phyloP scores from a whole-genome alignment of 2,888 invertebrate species.

The Cheilosia impressa region DNA sequence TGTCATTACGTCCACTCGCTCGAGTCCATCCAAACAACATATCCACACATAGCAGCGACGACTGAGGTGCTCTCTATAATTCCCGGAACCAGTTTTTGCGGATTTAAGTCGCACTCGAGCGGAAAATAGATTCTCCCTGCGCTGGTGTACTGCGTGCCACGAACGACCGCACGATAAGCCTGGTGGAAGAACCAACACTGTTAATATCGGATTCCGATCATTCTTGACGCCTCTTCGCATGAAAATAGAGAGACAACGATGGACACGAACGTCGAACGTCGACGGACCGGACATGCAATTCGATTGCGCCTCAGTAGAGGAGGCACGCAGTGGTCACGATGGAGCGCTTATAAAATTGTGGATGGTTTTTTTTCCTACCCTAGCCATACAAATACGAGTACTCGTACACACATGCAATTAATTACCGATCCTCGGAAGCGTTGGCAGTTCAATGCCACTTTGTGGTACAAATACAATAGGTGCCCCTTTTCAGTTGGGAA shows the following conservation, averaged over 20 bases:
- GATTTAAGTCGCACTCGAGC: conserved; percentile 17
- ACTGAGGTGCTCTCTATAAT: conserved; percentile 10
- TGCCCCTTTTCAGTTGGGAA: background rate
- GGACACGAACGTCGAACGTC: conserved; percentile 3
- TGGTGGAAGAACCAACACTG: conserved; percentile 14
- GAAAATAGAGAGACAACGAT: conserved; percentile 15
- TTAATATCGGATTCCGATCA: conserved; percentile 18
- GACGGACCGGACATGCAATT: conserved; percentile 11
- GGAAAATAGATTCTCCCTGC: conserved; percentile 3
- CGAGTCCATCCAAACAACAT: background rate
- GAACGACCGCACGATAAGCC: background rate
- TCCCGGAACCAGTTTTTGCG: conserved; percentile 17
- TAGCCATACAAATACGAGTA: background rate
- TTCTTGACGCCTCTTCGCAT: conserved; percentile 15
- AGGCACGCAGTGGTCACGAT: conserved; percentile 2
- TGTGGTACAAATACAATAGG: background rate
- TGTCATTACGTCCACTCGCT: conserved; percentile 3
- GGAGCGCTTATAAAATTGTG: conserved; percentile 8
- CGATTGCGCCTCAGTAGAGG: background rate
- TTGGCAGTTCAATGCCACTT: conserved; percentile 16
- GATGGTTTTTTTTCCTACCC: background rate
- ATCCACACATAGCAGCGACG: no score
- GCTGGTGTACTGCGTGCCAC: background rate
- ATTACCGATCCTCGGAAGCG: conserved; percentile 9
- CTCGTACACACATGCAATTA: conserved; percentile 1